A percentile compares a stretch with the other conserved stretches of the same genome.
phyloP scores from a whole-genome alignment of 2,888 invertebrate species.

The Philonicus albiceps region DNA sequence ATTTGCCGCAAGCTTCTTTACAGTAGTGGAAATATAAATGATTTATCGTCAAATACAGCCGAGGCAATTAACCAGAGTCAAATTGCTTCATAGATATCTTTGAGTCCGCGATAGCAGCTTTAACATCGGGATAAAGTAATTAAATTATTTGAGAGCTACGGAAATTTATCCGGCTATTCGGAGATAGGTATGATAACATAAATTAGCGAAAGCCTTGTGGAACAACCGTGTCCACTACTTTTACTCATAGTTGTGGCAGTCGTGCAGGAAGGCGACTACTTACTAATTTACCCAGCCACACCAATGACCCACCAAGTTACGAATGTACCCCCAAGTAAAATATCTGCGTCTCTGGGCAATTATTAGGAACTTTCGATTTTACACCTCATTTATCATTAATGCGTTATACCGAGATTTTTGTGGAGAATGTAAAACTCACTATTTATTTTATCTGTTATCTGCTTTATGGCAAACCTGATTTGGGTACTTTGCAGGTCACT shows the following conservation, averaged over 20 bases:
- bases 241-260: constrained; percentile 9
- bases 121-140: constrained; percentile 28
- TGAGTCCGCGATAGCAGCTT: background rate
- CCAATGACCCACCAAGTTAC: constrained; percentile 11
- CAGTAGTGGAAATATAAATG: constrained; percentile 31
- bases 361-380: constrained; percentile 35
- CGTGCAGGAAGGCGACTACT: constrained; percentile 5
- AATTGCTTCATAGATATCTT: constrained; percentile 15
- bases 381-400: constrained; percentile 28
- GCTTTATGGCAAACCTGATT: background rate
- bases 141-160: constrained; percentile 38
- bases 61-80: constrained; percentile 38
- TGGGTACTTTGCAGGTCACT: background rate
- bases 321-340: constrained; percentile 15
- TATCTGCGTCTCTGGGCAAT: constrained; percentile 6
- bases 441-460: background rate
- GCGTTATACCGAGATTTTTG: background rate
- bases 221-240: constrained; percentile 14
- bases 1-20: constrained; percentile 23
- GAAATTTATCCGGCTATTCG: constrained; percentile 24
- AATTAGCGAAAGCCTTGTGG: constrained; percentile 11
- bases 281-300: background rate
- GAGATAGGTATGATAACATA: constrained; percentile 29
- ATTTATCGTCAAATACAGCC: constrained; percentile 10
- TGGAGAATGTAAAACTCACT: background rate